Evolutionary conservation across 2,113 vertebrate genomes (phyloP).

Genomic region (Myrmecophaga tridactyla): DNA sequence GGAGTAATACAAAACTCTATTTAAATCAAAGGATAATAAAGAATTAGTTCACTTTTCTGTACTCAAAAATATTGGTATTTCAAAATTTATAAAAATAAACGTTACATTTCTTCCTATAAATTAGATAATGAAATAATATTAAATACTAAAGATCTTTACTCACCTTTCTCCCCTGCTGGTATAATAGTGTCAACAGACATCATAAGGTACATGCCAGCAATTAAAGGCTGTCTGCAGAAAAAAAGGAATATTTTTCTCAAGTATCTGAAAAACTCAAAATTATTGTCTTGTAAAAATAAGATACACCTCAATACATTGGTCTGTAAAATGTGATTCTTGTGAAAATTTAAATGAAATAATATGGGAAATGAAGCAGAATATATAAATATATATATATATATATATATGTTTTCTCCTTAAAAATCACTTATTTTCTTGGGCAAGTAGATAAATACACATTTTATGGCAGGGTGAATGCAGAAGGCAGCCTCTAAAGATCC

Average conservation of each 20-base stretch:
- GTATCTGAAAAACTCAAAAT: neutral
- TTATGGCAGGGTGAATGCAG: neutral
- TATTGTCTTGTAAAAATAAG: neutral
- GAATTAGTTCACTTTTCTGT: neutral
- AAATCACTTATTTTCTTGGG: neutral
- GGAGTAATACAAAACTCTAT: conserved; percentile 24
- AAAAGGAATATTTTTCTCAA: conserved; percentile 54
- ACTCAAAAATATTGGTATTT: neutral
- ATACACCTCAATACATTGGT: neutral
- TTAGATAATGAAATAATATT: neutral
- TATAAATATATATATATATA: neutral
- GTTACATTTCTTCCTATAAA: neutral
- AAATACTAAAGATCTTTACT: conserved; percentile 42
- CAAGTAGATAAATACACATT: neutral
- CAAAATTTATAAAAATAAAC: neutral
- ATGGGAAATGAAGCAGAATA: neutral
- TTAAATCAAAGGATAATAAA: conserved; percentile 39
- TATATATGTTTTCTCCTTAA: neutral
- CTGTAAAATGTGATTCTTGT: neutral
- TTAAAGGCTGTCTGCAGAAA: conserved; percentile 91
- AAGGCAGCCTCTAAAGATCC: neutral
- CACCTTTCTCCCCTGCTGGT: conserved; percentile 92
- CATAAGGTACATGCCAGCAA: conserved; percentile 97
- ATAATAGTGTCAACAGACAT: conserved; percentile 95
- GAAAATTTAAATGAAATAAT: neutral